Percentiles rank a stretch among this genome's conserved stretches.
phyloP scores from a whole-genome alignment of 23 tunicate species.

The Botrylloides violaceus region DNA sequence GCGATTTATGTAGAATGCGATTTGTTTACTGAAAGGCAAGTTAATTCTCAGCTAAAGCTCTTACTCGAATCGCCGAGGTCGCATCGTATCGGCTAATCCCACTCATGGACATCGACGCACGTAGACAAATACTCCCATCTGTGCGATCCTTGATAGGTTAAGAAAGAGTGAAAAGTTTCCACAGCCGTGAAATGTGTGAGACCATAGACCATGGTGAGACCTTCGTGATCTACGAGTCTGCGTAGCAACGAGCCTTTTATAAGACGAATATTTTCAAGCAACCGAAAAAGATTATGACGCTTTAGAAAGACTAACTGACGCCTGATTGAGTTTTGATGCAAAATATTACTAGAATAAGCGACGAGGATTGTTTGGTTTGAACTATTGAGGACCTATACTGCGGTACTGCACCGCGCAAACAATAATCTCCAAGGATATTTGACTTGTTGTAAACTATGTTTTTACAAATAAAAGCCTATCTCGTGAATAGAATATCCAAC shows the following conservation, averaged over 20 bases:
- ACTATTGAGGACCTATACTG: no score
- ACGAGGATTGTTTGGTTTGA: no score
- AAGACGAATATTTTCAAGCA: constrained; percentile 1
- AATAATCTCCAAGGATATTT: no score
- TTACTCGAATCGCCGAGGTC: neutral
- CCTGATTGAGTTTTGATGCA: no score
- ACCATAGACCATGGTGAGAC: constrained; percentile 1
- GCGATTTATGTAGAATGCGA: constrained; percentile 13
- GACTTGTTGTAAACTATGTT: no score
- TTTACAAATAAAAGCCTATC: no score
- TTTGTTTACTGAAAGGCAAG: constrained; percentile 10
- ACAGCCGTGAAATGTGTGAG: constrained; percentile 4
- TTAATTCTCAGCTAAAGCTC: neutral
- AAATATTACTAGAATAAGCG: no score
- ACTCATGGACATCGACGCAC: constrained; percentile 2
- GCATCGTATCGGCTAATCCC: constrained; percentile 6
- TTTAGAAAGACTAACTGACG: no score
- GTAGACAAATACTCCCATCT: constrained; percentile 15
- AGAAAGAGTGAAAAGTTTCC: neutral
- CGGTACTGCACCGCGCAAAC: no score
- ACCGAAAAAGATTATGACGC: constrained; percentile 5
- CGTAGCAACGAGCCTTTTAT: neutral
- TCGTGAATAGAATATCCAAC: no score
- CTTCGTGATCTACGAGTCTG: neutral
- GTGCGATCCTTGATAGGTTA: neutral